These are phyloP conservation scores for Pterocles orientalis DNA, from an alignment of 2,113 vertebrate species.

Conservation along the genomic window DNA sequence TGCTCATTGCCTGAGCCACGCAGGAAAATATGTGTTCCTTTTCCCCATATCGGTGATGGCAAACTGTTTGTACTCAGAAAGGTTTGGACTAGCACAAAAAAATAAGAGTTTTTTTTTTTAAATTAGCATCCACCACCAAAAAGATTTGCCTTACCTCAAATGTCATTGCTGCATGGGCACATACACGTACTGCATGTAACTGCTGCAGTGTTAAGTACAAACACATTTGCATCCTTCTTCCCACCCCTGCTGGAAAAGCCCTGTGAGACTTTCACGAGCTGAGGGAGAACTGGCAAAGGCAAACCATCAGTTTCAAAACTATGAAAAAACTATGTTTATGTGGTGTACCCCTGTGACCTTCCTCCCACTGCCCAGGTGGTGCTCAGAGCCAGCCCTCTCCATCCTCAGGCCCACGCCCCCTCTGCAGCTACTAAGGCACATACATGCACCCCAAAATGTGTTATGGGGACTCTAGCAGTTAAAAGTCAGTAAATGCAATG, in stretches of 20 bases:
- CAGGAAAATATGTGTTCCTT: fast-evolving
- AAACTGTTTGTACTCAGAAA: background rate
- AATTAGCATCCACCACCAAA: background rate
- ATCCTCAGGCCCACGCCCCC: background rate
- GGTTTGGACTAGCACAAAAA: background rate
- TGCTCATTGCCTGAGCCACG: background rate
- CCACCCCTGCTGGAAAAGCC: background rate
- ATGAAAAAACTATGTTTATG: fast-evolving
- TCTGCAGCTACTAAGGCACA: background rate
- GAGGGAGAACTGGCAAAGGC: background rate
- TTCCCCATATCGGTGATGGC: background rate
- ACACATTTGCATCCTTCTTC: background rate
- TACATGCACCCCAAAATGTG: background rate
- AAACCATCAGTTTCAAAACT: background rate
- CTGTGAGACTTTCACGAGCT: background rate
- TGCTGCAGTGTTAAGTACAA: background rate
- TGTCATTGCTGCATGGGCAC: background rate
- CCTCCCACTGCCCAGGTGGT: background rate
- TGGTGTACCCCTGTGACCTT: background rate
- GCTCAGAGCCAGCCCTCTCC: fast-evolving
- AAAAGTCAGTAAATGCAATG: background rate
- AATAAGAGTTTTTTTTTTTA: background rate
- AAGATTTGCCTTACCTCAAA: background rate
- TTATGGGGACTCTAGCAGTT: background rate
- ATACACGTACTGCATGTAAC: background rate